Base-by-base conservation (phyloP, 2,797 vertebrate species). In the Ciconia nigra region DNA sequence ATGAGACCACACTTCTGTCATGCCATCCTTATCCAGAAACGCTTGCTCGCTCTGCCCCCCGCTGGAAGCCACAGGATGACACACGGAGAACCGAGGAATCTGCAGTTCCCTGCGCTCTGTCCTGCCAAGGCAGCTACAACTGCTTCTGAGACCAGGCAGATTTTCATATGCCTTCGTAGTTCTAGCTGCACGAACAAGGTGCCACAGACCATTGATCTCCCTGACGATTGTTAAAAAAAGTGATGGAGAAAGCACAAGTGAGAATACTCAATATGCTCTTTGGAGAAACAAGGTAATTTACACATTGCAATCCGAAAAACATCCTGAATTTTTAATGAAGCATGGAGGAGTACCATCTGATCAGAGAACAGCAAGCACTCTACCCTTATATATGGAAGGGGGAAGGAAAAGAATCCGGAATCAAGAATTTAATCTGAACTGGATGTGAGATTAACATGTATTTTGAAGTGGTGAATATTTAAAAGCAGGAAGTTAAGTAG, bases 171-270 rank as follows among this genome's bases (percentile, higher is more conserved):
- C 31, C 24, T 67, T 35, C 14, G 2, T 28, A 14, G 57, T 5
- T 70, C 33, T 5, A 66, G 37, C 21, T 1, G 2, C 62, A 8
- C 4, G 25, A 47, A n/a, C 5, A 3, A 59, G 5, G 17, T 3
- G 4, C 31, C 2, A 4, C 51, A 69, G 82, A 39, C 14, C 54
- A 17, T 10, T 2, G 6, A 37, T 46, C 8, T 66, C 57, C 9
- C 10, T 18, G 58, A 16, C 2, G 7, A 8, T 35, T 37, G 25
- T 55, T 59, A 10, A 31, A 44, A 67, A 47, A 82, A 66, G 20
- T 9, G 25, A 14, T 51, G 26, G 55, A 67, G 17, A 79, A 39
- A 39, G 37, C 37, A 39, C 37, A 39, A 39, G 9, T 49, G 37
- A 65, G 35, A 79, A 62, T 44, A 13, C 11, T 80, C 41, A 54